Evolutionary conservation across 2,888 invertebrate species (phyloP), one percentile per base, ranked within the genome.

Genomic region (Busseola fusca): DNA sequence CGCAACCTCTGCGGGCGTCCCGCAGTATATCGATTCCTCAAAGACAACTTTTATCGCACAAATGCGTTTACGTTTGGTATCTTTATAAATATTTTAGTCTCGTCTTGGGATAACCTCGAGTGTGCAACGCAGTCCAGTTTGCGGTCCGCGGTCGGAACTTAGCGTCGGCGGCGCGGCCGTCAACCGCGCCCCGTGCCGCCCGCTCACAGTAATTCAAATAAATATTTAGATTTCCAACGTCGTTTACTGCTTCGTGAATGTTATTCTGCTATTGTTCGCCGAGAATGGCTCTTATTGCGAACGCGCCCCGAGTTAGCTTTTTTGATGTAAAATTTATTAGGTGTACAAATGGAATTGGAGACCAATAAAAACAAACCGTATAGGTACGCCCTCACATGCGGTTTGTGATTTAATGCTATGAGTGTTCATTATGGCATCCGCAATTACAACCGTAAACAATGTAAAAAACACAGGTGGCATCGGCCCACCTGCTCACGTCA

Each of bases 211-310:
- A 88, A 89, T 88, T 89, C 89, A 90, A 90, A 91, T 90, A 91
- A 90, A 90, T 89, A 91, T 91, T 91, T 91, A 90, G 88, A 90
- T 91, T 90, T 84, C 76, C 82, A 86, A 85, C 87, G 86, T 86
- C 87, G 84, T 87, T 90, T 89, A 88, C 86, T 89, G 89, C 85
- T 84, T 83, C 69, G 86, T 84, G 85, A 87, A 89, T 88, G 89
- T 87, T 90, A 87, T 88, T 86, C 86, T 68, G 84, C 90, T 86
- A 91, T 91, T 91, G 91, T 91, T 90, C 81, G 76, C 84, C 72
- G 78, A 77, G 84, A 84, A 86, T 85, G 85, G 85, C 75, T 83
- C 84, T 88, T 88, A 88, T 86, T 89, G 84, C 84, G 78, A 86
- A 84, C 78, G 81, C 80, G 73, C 69, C 63, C 79, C 69, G 76